Base-by-base conservation (phyloP, 2,888 invertebrate genomes). In the Athripsodes cinereus region DNA sequence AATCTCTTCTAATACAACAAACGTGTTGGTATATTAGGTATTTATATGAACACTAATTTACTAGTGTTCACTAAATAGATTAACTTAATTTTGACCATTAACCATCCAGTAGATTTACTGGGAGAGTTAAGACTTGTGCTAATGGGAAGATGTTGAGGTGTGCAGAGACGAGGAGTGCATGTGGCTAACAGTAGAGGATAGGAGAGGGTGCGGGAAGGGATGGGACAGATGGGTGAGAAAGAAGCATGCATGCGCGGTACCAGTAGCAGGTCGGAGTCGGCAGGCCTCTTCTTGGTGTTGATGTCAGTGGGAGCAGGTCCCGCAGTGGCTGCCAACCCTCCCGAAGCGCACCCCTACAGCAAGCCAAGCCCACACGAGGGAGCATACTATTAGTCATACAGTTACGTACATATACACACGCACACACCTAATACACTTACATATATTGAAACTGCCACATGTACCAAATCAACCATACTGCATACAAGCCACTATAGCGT, bases 251-350 rank as follows among this genome's bases (percentile, higher is more conserved):
- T 84, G 80, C 80, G 80, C 74, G 87, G 90, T 94, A 95, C 94
- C 94, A 95, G 92, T 89, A 94, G 85, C 83, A 90, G 84, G 82
- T 90, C 90, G 81, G 88, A 88, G 82, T 87, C 87, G 79, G 84
- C 83, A 53, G 92, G 88, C 83, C 94, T 92, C 87, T 94, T 94
- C 90, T 93, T 93, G 87, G 91, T 92, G 81, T 88, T 84, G 86
- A 92, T 90, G 85, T 82, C 80, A 79, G 78, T 81, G 79, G 84
- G 82, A 34, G 49, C 58, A 46, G 54, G 51, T 50, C 52, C 56
- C 57, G 84, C 82, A 78, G 87, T 82, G 77, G 83, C 67, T 67
- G 74, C 71, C 71, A 68, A 64, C 69, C 69, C 65, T 78, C 72
- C 75, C 77, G 73, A 78, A 76, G 78, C 81, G 84, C 82, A 31